phyloP scores from a whole-genome alignment of 37 sponge, comb jelly and placozoan genomes.

The Oopsacas minuta region DNA sequence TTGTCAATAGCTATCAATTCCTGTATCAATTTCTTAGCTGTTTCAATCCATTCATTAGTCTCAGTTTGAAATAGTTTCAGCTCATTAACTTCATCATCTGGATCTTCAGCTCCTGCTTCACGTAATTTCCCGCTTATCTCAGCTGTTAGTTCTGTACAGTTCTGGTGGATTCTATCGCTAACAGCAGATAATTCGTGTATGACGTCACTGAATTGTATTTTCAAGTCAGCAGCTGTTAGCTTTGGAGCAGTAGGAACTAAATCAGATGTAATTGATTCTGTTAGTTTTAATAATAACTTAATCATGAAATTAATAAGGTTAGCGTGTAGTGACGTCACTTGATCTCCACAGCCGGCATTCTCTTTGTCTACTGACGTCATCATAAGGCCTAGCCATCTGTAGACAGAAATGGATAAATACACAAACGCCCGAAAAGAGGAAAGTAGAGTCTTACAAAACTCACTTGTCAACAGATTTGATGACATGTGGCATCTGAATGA shows the following conservation, averaged over 20 bases:
- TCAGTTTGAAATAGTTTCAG: not conserved
- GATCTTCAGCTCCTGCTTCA: not conserved
- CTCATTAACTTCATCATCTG: not conserved
- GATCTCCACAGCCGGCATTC: slow-evolving; percentile 2
- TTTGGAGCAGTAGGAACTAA: not conserved
- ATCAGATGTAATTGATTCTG: not conserved
- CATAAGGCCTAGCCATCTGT: not conserved
- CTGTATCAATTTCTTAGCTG: not conserved
- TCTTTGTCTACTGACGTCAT: slow-evolving; percentile 16
- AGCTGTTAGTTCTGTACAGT: not conserved
- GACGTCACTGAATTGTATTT: not conserved
- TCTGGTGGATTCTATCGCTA: not conserved
- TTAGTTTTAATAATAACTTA: not conserved
- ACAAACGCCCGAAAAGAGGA: no score
- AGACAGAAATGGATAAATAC: no score
- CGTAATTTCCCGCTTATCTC: not conserved
- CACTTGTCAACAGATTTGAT: slow-evolving; percentile 1
- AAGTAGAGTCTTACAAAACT: no score
- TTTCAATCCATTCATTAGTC: not conserved
- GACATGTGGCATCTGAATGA: not conserved
- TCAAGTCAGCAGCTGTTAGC: not conserved
- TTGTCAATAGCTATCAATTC: not conserved
- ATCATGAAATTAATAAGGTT: not conserved
- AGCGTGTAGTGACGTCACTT: not conserved
- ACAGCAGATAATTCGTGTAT: not conserved